Evolutionary conservation across 2,888 invertebrate genomes (phyloP).

Genomic region (Cloeon dipterum): DNA sequence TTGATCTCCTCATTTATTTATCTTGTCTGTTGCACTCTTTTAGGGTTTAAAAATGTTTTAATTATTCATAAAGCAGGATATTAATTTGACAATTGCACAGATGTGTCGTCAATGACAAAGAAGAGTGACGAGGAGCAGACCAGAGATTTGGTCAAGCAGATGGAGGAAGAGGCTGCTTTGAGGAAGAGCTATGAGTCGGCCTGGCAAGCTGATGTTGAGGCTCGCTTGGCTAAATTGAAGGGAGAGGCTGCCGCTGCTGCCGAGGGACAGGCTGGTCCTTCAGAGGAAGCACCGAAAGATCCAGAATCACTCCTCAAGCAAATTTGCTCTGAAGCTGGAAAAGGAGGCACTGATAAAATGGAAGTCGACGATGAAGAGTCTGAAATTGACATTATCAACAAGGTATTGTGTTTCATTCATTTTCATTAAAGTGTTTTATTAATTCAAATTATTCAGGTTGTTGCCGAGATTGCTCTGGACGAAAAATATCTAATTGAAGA

Average conservation of each 20-base stretch:
- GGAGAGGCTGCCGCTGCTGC: constrained; percentile 32
- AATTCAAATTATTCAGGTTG: constrained; percentile 5
- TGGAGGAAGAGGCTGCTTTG: not conserved
- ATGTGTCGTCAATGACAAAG: not conserved
- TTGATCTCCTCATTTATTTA: too few species aligned
- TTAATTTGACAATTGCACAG: too few species aligned
- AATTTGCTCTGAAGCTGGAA: not conserved
- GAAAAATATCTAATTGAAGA: constrained; percentile 6
- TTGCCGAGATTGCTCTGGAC: constrained; percentile 10
- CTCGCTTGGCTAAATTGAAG: constrained; percentile 40
- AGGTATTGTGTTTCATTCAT: too few species aligned
- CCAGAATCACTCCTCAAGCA: too few species aligned
- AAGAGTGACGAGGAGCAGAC: constrained; percentile 1
- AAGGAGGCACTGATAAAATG: not conserved
- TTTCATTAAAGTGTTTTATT: not conserved
- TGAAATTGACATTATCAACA: not conserved
- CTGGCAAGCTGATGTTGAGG: constrained; percentile 33
- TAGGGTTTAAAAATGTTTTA: too few species aligned
- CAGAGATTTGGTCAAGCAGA: not conserved
- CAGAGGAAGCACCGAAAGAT: too few species aligned
- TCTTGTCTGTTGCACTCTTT: too few species aligned
- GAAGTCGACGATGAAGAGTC: not conserved
- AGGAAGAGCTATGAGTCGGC: not conserved
- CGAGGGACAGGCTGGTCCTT: too few species aligned
- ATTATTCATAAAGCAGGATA: too few species aligned